Conservation (phyloP, 2,797 vertebrate genomes). For the Myotis findleyi region DNA sequence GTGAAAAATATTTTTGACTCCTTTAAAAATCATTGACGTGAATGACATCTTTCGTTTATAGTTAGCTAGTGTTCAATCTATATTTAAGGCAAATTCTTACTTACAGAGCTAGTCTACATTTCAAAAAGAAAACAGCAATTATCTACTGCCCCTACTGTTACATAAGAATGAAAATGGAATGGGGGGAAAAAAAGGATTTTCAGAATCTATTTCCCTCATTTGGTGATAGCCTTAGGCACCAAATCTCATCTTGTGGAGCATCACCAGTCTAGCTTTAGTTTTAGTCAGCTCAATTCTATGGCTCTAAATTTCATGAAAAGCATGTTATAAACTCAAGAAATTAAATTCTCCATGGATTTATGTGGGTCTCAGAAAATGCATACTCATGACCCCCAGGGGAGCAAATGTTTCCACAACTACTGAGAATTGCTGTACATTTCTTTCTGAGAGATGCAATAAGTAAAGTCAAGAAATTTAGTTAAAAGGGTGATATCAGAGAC, state of each 20-base stretch:
- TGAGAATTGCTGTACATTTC: neutral
- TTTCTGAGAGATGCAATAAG: slow-evolving; percentile 28
- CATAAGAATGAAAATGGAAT: slow-evolving; percentile 52
- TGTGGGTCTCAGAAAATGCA: slow-evolving; percentile 52
- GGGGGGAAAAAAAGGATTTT: neutral
- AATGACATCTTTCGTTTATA: slow-evolving; percentile 23
- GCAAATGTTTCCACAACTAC: neutral
- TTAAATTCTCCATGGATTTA: slow-evolving; percentile 73
- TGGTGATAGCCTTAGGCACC: slow-evolving; percentile 61
- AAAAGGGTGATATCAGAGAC: neutral
- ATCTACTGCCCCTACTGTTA: slow-evolving; percentile 48
- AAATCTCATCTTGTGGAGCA: slow-evolving; percentile 60
- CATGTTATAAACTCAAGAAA: slow-evolving; percentile 72
- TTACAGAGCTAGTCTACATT: slow-evolving; percentile 49
- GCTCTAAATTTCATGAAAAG: slow-evolving; percentile 59
- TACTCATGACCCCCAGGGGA: neutral
- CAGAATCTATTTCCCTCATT: slow-evolving; percentile 67
- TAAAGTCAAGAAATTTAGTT: slow-evolving; percentile 52
- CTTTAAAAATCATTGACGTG: slow-evolving; percentile 30
- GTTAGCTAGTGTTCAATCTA: neutral
- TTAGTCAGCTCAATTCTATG: slow-evolving; percentile 65
- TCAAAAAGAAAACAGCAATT: slow-evolving; percentile 57
- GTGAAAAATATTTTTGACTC: slow-evolving; percentile 37
- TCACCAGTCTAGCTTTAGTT: slow-evolving; percentile 61
- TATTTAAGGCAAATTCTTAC: slow-evolving; percentile 21